A percentile compares a stretch with the other conserved stretches of the same genome.
These are phyloP conservation scores for Jordanella pulchra DNA, from an alignment of 2,797 vertebrate genomes.

Conservation along the genomic window DNA sequence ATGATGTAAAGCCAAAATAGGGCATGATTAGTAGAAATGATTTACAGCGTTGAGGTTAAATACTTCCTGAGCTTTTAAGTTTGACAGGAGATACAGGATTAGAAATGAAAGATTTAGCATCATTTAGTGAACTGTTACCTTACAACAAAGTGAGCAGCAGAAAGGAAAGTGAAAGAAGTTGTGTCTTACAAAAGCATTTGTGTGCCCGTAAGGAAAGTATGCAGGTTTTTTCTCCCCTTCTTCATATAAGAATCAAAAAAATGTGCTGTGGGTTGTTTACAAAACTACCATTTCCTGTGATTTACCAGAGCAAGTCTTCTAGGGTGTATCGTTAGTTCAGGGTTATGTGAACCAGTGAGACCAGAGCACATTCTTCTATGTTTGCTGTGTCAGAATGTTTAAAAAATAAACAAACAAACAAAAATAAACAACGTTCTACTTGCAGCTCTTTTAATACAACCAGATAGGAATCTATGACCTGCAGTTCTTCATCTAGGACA, in stretches of 20 bases:
- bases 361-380: no score
- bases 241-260: no score
- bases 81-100: conserved; percentile 25
- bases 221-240: no score
- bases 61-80: background rate
- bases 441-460: no score
- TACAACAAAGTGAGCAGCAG: conserved; percentile 25
- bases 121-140: conserved; percentile 8
- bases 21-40: background rate
- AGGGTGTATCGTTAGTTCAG: background rate
- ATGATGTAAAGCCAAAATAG: background rate
- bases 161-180: conserved; percentile 17
- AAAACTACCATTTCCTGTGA: no score
- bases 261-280: no score
- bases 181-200: background rate
- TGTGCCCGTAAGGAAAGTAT: background rate
- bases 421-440: no score
- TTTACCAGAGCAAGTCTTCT: no score
- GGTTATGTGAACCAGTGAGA: background rate
- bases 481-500: no score
- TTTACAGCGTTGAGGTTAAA: background rate
- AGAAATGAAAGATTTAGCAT: conserved; percentile 50
- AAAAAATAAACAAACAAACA: no score
- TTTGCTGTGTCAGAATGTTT: no score
- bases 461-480: no score